Evolutionary conservation across 2,888 invertebrate species (phyloP).

Genomic region (Tribolium freemani): DNA sequence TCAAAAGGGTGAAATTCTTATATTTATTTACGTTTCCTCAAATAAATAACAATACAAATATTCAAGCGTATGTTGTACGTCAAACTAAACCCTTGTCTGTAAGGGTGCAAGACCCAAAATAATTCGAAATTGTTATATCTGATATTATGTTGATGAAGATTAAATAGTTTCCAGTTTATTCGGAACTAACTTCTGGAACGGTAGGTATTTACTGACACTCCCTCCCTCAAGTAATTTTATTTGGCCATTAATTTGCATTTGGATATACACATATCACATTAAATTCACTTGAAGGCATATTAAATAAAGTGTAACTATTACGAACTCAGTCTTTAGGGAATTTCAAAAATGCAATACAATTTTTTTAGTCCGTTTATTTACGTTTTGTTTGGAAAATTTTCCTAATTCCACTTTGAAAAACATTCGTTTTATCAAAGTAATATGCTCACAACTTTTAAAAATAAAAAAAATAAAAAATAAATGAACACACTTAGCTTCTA

Average conservation of each 20-base stretch:
- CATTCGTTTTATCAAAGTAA: no score
- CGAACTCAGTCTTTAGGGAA: background rate
- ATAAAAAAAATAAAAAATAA: no score
- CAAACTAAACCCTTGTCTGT: background rate
- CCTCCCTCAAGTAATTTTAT: background rate
- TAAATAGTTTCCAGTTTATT: background rate
- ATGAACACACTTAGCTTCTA: no score
- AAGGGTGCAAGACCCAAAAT: background rate
- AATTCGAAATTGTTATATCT: background rate
- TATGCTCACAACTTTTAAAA: no score
- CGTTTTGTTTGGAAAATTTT: no score
- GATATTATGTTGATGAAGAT: background rate
- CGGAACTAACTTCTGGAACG: background rate
- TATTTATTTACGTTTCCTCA: no score
- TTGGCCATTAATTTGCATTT: background rate
- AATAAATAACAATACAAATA: background rate
- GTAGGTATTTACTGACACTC: background rate
- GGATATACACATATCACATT: background rate
- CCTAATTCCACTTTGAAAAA: no score
- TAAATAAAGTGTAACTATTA: background rate
- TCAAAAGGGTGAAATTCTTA: background rate
- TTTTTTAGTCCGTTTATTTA: no score
- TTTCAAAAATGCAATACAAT: no score
- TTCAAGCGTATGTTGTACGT: background rate
- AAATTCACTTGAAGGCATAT: background rate